Evolutionary conservation across 2,888 invertebrate genomes (phyloP).

Genomic region (Serrognathus titanus): DNA sequence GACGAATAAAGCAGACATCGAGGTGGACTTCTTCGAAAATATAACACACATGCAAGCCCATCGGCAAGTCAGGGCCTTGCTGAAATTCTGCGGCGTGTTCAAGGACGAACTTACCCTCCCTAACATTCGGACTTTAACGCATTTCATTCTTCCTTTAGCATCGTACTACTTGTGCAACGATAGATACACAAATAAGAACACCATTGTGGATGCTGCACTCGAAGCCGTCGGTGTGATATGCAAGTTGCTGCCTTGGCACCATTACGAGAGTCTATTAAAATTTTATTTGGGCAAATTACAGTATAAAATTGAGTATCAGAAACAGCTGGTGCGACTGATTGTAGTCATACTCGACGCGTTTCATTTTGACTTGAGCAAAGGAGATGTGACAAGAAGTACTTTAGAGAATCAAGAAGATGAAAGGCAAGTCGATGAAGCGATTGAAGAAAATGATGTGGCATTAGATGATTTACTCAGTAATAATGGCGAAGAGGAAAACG

Average conservation of each 20-base stretch:
- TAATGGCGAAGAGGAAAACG: constrained; percentile 24
- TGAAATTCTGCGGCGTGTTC: constrained; percentile 68
- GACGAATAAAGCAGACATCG: constrained; percentile 68
- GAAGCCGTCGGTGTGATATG: constrained; percentile 76
- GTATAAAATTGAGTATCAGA: constrained; percentile 71
- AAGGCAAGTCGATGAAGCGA: constrained; percentile 38
- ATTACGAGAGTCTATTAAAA: constrained; percentile 79
- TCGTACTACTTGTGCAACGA: constrained; percentile 77
- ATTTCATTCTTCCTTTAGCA: constrained; percentile 82
- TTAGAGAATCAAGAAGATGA: constrained; percentile 1
- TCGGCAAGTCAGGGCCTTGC: constrained; percentile 77
- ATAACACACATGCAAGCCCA: constrained; percentile 85
- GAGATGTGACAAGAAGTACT: constrained; percentile 33
- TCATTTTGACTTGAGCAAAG: constrained; percentile 82
- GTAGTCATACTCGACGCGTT: constrained; percentile 84
- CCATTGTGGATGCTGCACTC: constrained; percentile 80
- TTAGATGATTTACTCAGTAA: constrained; percentile 33
- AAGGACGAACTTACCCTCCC: constrained; percentile 60
- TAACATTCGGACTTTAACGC: constrained; percentile 69
- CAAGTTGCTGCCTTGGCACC: constrained; percentile 80
- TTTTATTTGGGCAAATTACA: constrained; percentile 76
- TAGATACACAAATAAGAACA: constrained; percentile 71
- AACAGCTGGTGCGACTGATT: constrained; percentile 73
- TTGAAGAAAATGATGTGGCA: constrained; percentile 32
- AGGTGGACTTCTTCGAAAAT: constrained; percentile 94